Base-by-base conservation (phyloP, 2,113 vertebrate species). In the Apteryx mantelli region DNA sequence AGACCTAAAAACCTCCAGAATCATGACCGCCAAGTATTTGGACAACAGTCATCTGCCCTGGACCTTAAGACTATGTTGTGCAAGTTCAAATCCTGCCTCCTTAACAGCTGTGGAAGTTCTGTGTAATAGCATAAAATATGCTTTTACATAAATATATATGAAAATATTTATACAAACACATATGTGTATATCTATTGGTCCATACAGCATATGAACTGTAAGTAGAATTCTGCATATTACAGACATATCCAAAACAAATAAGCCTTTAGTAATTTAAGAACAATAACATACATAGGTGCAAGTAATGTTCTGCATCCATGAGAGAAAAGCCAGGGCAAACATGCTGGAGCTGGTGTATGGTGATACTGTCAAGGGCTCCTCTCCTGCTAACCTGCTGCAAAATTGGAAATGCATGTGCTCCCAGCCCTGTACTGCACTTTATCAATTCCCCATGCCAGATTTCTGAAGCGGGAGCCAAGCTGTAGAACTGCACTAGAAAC, bases 311-410 rank as follows among this genome's bases (percentile, higher is more conserved):
- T 10, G 7, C 20, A 22, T 20, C 9, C 56, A 5, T 0, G 8
- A 68, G 3, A 26, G 42, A 87, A 85, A 64, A 46, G 26, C 55
- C 64, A 70, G 0, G 9, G 80, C 55, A 86, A 86, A 70, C 0
- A 0, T 1, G 0, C 19, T 53, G 60, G 70, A 81, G 64, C 53
- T 70, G 53, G 6, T 0, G 0, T 20, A 28, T 0, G 2, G 36
- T 5, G 19, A 30, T 8, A 21, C n/a, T 2, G 5, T 8, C 16
- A 24, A 42, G 5, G 11, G n/a, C 26, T 38, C 24, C 42, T 52
- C 65, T 36, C 18, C 30, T 13, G 9, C 2, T 15, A 85, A 3
- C 22, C 46, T 58, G 22, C 36, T 65, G 36, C 64, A 61, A 2
- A 19, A 13, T 38, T 55, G 58, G 77, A 60, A 55, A 13, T 0